phyloP scores from a whole-genome alignment of 2,797 vertebrate species.

The Sphaeramia orbicularis region DNA sequence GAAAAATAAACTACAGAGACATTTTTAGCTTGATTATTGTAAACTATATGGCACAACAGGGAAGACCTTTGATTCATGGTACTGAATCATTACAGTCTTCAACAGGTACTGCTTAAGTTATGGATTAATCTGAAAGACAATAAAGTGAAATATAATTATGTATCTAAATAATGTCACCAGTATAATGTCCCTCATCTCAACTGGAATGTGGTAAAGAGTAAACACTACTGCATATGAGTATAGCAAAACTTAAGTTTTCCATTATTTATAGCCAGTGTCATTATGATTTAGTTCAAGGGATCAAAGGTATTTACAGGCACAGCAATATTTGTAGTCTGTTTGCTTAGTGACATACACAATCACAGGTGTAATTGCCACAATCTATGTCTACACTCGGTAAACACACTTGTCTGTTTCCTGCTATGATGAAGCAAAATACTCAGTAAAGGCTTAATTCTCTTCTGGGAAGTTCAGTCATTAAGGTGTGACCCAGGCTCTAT shows the following conservation, averaged over 20 bases:
- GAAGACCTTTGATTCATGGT: not conserved
- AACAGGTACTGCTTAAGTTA: not conserved
- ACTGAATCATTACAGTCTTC: not conserved
- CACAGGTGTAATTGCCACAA: no score
- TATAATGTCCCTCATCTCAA: not conserved
- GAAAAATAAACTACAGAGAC: no score
- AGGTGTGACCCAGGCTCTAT: conserved; percentile 3
- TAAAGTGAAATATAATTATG: not conserved
- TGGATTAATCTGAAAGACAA: conserved; percentile 11
- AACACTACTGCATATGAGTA: not conserved
- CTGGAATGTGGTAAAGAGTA: not conserved
- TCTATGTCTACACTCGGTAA: not conserved
- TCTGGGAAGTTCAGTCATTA: no score
- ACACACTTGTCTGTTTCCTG: not conserved
- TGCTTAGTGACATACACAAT: no score
- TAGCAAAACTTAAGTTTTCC: no score
- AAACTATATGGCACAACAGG: not conserved
- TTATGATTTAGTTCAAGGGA: no score
- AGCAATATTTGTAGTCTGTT: no score
- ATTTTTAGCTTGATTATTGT: no score
- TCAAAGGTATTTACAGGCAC: no score
- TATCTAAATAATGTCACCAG: not conserved
- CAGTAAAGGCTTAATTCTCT: no score
- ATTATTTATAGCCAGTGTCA: no score
- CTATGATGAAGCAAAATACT: not conserved